Evolutionary conservation across 2,797 vertebrate genomes (phyloP).

Genomic region (Furcifer pardalis): DNA sequence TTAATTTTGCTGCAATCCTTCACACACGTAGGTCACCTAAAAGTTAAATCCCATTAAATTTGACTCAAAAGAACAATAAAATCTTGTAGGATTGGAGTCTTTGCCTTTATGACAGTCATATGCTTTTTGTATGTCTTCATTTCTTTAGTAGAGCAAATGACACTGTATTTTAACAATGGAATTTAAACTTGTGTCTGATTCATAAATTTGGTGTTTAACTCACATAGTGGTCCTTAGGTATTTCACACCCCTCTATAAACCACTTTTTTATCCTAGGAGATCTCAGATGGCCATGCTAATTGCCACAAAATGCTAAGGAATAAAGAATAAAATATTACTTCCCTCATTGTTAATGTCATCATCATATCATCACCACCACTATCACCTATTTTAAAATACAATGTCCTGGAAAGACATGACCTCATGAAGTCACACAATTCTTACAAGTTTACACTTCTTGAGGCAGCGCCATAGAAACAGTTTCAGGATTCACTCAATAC

Average conservation of each 20-base stretch:
- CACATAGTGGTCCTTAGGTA: not conserved
- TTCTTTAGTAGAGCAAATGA: not conserved
- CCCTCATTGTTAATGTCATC: not conserved
- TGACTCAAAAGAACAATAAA: not conserved
- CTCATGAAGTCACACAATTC: not conserved
- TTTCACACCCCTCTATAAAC: not conserved
- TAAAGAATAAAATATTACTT: not conserved
- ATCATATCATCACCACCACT: not conserved
- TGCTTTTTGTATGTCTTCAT: not conserved
- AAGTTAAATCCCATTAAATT: not conserved
- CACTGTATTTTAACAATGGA: not conserved
- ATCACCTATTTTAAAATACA: not conserved
- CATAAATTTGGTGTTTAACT: not conserved
- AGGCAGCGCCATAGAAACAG: not conserved
- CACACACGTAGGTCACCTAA: not conserved
- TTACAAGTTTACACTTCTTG: not conserved
- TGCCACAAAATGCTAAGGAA: not conserved
- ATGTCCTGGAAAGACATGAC: not conserved
- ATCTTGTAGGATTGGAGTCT: not conserved
- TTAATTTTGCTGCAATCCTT: not conserved
- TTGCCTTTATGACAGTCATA: not conserved
- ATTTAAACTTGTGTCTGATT: not conserved
- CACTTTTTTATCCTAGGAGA: not conserved
- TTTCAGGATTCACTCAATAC: not conserved
- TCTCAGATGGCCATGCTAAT: not conserved